A percentile compares a stretch with the other conserved stretches of the same genome.
Evolutionary conservation across 2,888 invertebrate species (phyloP).

Genomic region (Pediacus dermestoides): DNA sequence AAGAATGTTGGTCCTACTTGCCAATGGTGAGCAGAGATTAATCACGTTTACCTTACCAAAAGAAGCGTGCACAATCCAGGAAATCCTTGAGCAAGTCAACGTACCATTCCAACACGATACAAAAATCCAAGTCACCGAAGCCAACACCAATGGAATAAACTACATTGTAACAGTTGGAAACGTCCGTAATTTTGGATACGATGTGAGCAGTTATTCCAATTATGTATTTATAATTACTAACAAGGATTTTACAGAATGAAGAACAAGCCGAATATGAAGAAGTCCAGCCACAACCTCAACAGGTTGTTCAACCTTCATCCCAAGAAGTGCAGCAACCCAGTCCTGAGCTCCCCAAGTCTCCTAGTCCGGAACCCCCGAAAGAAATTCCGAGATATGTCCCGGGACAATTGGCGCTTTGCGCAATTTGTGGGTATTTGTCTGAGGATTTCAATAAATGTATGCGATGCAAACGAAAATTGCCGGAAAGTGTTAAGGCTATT

Average conservation of each 20-base stretch:
- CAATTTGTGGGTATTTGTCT: constrained; percentile 75
- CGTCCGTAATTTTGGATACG: constrained; percentile 24
- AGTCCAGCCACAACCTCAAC: constrained; percentile 5
- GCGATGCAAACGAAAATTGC: constrained; percentile 66
- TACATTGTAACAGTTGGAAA: constrained; percentile 72
- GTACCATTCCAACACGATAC: constrained; percentile 69
- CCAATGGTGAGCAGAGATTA: constrained; percentile 74
- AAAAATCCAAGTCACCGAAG: constrained; percentile 70
- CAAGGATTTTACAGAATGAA: too few species aligned
- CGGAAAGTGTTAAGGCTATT: constrained; percentile 65
- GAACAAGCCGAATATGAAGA: constrained; percentile 15
- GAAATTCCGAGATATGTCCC: constrained; percentile 60
- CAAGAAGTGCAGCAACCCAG: constrained; percentile 10
- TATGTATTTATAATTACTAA: too few species aligned
- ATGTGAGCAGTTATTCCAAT: constrained; percentile 19
- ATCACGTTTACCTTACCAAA: constrained; percentile 79
- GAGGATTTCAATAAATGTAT: constrained; percentile 76
- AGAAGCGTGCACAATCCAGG: constrained; percentile 78
- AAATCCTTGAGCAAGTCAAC: constrained; percentile 74
- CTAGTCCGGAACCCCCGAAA: constrained; percentile 54
- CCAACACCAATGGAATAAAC: constrained; percentile 71
- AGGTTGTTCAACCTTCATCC: neutral
- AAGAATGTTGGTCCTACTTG: constrained; percentile 74
- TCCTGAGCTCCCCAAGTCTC: constrained; percentile 19
- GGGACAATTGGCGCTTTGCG: constrained; percentile 75